Evolutionary conservation across 2,113 vertebrate species (phyloP).

Genomic region (Axis porcinus): DNA sequence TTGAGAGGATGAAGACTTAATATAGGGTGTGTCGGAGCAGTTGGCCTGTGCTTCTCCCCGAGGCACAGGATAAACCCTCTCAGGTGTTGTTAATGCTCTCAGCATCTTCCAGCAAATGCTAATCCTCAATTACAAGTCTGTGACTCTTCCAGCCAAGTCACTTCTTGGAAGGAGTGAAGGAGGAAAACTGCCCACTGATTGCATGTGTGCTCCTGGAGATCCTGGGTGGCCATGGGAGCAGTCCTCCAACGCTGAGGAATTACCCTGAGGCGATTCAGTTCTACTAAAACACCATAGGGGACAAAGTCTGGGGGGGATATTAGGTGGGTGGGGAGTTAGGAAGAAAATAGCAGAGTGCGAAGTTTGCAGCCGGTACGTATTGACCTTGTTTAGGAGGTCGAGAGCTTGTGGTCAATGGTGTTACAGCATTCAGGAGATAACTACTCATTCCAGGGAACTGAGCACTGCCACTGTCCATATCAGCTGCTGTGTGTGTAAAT

Average conservation of each 20-base stretch:
- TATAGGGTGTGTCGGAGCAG: background rate
- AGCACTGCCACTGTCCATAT: background rate
- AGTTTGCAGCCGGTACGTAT: background rate
- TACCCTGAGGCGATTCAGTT: background rate
- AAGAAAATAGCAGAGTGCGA: background rate
- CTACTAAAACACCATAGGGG: background rate
- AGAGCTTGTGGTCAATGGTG: background rate
- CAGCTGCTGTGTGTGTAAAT: background rate
- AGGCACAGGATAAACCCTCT: background rate
- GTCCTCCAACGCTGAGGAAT: rapidly evolving
- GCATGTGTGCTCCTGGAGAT: background rate
- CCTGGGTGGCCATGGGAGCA: rapidly evolving
- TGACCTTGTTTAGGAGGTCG: background rate
- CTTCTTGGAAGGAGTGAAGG: background rate
- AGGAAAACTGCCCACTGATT: background rate
- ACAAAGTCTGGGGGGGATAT: rapidly evolving
- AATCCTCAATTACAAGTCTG: background rate
- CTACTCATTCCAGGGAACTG: background rate
- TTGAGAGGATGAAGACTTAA: background rate
- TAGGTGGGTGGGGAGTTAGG: background rate
- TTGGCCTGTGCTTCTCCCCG: background rate
- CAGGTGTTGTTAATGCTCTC: background rate
- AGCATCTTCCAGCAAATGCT: background rate
- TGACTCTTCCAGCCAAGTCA: background rate
- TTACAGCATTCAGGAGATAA: background rate